A percentile compares a stretch with the other conserved stretches of the same genome.
These are phyloP conservation scores for Melanostigma gelatinosum DNA, from an alignment of 2,113 vertebrate species.

Conservation along the genomic window DNA sequence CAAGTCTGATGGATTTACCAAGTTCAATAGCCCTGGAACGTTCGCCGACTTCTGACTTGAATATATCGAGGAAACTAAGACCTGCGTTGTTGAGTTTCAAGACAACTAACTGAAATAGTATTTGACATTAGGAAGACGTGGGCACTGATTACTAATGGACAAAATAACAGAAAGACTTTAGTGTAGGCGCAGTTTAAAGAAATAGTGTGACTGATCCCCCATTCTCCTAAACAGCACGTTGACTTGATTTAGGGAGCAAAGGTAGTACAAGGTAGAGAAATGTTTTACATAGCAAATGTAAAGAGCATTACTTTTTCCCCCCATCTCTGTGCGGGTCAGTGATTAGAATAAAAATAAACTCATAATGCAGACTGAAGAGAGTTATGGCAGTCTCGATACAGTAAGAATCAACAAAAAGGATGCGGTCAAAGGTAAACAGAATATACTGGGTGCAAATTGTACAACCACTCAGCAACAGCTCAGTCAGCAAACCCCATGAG, in stretches of 20 bases:
- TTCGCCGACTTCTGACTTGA: slow-evolving; percentile 39
- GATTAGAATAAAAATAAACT: slow-evolving; percentile 6
- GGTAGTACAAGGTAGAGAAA: not conserved
- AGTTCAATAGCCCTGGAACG: slow-evolving; percentile 57
- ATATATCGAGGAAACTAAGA: slow-evolving; percentile 34
- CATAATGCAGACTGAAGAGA: not conserved
- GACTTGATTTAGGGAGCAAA: not conserved
- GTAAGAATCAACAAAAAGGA: not conserved
- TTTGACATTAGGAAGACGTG: slow-evolving; percentile 4
- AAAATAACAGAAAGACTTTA: not conserved
- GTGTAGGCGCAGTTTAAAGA: not conserved
- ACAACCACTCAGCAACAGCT: slow-evolving; percentile 22
- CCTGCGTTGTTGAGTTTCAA: slow-evolving; percentile 6
- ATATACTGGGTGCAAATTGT: not conserved
- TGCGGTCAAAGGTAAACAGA: not conserved
- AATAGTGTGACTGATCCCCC: not conserved
- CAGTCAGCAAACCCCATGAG: slow-evolving; percentile 65
- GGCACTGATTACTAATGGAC: not conserved
- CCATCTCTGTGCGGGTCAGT: not conserved
- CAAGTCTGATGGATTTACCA: slow-evolving; percentile 26
- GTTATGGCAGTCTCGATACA: not conserved
- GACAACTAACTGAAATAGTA: not conserved
- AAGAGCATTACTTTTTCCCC: not conserved
- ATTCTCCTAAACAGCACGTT: not conserved
- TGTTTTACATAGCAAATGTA: not conserved